These are phyloP conservation scores for Galendromus occidentalis DNA, from an alignment of 1,140 invertebrate species.

Conservation along the genomic window DNA sequence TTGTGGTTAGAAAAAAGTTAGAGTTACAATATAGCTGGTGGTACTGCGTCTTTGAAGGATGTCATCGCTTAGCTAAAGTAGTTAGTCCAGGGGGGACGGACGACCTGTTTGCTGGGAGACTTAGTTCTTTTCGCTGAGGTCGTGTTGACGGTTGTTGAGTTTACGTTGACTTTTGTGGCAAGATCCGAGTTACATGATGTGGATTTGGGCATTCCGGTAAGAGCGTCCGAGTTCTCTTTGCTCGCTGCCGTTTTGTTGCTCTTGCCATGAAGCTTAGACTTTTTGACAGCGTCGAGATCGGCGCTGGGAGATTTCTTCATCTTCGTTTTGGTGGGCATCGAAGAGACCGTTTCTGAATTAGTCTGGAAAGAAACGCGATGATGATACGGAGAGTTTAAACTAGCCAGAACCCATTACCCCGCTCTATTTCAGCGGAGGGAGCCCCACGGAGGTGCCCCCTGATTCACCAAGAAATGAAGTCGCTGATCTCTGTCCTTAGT, in stretches of 20 bases:
- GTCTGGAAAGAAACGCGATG: background rate
- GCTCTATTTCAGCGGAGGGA: too few species aligned
- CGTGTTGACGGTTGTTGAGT: background rate
- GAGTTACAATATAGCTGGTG: too few species aligned
- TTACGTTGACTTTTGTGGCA: background rate
- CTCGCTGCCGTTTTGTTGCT: background rate
- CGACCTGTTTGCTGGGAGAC: slow-evolving; percentile 11
- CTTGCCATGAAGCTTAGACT: background rate
- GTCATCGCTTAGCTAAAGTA: slow-evolving; percentile 12
- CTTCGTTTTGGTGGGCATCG: slow-evolving; percentile 4
- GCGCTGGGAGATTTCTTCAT: slow-evolving; percentile 10
- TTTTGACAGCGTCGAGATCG: background rate
- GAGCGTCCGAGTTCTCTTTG: background rate
- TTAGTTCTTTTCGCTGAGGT: background rate
- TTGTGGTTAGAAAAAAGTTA: too few species aligned
- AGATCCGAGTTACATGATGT: slow-evolving; percentile 9
- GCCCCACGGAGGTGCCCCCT: too few species aligned
- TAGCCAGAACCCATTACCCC: too few species aligned
- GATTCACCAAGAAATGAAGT: too few species aligned
- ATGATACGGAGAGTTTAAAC: too few species aligned
- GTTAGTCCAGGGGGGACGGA: slow-evolving; percentile 12
- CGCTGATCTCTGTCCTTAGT: too few species aligned
- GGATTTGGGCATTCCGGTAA: background rate
- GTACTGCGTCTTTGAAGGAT: background rate
- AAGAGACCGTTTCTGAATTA: background rate